phyloP scores from a whole-genome alignment of 2,888 invertebrate genomes.

The Cheilosia variabilis region DNA sequence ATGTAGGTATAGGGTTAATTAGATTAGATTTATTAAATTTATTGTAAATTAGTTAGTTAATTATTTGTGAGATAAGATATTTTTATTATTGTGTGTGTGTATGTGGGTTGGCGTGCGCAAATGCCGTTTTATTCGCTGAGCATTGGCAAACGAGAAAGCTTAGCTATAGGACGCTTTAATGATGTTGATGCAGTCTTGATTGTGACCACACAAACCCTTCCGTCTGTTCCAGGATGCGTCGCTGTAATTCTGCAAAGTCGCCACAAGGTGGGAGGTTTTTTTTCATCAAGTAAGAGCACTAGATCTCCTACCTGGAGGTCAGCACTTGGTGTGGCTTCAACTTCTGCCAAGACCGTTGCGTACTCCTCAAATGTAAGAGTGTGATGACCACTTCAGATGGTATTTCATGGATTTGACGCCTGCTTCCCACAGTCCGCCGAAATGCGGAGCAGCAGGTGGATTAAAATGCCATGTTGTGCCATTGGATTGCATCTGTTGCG shows the following conservation, averaged over 20 bases:
- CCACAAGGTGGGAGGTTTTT: too few relatives aligned
- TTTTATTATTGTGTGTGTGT: not conserved
- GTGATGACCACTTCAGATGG: slow-evolving; percentile 19
- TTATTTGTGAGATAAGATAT: too few relatives aligned
- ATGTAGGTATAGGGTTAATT: too few relatives aligned
- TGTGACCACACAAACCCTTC: too few relatives aligned
- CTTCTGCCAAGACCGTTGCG: slow-evolving; percentile 21
- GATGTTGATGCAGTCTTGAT: slow-evolving; percentile 23
- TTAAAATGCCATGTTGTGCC: slow-evolving; percentile 28
- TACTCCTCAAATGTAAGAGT: slow-evolving; percentile 31
- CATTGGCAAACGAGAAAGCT: slow-evolving; percentile 28
- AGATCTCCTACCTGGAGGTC: slow-evolving; percentile 4
- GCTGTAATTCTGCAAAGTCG: slow-evolving; percentile 26
- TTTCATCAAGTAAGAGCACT: too few relatives aligned
- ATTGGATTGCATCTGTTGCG: too few relatives aligned
- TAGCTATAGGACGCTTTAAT: slow-evolving; percentile 14
- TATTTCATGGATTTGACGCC: slow-evolving; percentile 7
- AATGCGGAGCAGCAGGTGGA: slow-evolving; percentile 39
- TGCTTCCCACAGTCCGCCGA: too few relatives aligned
- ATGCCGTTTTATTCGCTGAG: not conserved
- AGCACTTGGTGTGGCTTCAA: not conserved
- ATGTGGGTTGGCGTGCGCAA: not conserved
- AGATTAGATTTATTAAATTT: too few relatives aligned
- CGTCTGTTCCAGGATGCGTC: slow-evolving; percentile 27
- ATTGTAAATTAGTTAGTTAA: too few relatives aligned